Evolutionary conservation across 2,888 invertebrate species (phyloP).

Genomic region (Galerucella calmariensis): DNA sequence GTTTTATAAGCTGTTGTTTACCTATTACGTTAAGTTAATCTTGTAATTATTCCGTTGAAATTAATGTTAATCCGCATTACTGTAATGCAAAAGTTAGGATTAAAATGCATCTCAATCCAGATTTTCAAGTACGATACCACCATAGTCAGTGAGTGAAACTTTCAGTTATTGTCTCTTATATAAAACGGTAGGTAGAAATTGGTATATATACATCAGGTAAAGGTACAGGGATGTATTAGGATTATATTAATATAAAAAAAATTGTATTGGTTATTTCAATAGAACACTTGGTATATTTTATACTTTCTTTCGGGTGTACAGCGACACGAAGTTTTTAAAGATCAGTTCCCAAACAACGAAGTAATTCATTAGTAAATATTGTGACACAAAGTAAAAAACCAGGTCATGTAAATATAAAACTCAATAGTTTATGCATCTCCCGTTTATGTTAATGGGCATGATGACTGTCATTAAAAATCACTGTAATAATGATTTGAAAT

Average conservation of each 20-base stretch:
- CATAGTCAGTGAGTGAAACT: slow-evolving; percentile 2
- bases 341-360: no score
- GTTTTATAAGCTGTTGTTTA: slow-evolving; percentile 17
- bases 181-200: slow-evolving; percentile 7
- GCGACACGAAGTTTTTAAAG: no score
- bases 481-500: no score
- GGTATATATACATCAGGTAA: not conserved
- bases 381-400: no score
- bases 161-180: not conserved
- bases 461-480: no score
- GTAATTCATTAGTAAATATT: no score
- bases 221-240: not conserved
- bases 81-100: slow-evolving; percentile 23
- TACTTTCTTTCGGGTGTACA: no score
- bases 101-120: slow-evolving; percentile 26
- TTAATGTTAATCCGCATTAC: slow-evolving; percentile 15
- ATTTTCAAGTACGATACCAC: slow-evolving; percentile 23
- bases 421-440: no score
- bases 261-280: no score
- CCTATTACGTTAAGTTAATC: slow-evolving; percentile 24
- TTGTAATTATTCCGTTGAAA: slow-evolving; percentile 17
- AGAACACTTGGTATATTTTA: no score
- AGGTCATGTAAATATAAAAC: no score
- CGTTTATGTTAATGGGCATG: no score
- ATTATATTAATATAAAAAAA: not conserved